phyloP scores from a whole-genome alignment of 2,888 invertebrate species.

The Spisula solida region DNA sequence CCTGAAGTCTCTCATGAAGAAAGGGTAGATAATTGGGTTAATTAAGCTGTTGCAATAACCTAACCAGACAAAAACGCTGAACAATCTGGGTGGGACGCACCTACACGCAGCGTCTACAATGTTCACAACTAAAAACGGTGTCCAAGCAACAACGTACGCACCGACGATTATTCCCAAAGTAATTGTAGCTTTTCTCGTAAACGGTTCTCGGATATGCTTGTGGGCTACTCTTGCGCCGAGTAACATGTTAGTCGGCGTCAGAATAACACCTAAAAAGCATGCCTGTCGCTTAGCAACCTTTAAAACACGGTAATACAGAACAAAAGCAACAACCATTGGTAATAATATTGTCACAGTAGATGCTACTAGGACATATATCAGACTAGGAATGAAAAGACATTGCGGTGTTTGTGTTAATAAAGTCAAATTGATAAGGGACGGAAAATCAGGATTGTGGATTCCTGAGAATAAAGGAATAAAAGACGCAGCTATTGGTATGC shows the following conservation, averaged over 20 bases:
- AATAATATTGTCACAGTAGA: slow-evolving; percentile 80
- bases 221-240: slow-evolving; percentile 78
- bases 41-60: slow-evolving; percentile 82
- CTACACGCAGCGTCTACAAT: slow-evolving; percentile 77
- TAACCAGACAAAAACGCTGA: slow-evolving; percentile 81
- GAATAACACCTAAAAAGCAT: slow-evolving; percentile 78
- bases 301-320: slow-evolving; percentile 81
- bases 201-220: slow-evolving; percentile 81
- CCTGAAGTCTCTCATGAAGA: slow-evolving; percentile 83
- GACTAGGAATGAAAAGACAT: slow-evolving; percentile 81
- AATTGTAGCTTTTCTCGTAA: slow-evolving; percentile 82
- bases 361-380: slow-evolving; percentile 78
- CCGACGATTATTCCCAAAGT: slow-evolving; percentile 83
- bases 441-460: slow-evolving; percentile 78
- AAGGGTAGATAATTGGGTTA: slow-evolving; percentile 83
- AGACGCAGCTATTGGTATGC: slow-evolving; percentile 79
- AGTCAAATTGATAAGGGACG: slow-evolving; percentile 80
- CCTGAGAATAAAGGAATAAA: slow-evolving; percentile 83
- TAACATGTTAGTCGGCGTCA: slow-evolving; percentile 79
- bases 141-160: slow-evolving; percentile 83
- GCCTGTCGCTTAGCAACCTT: slow-evolving; percentile 83
- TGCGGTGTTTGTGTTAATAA: slow-evolving; percentile 74
- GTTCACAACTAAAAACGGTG: slow-evolving; percentile 81
- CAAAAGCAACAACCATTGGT: slow-evolving; percentile 81
- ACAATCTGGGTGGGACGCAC: slow-evolving; percentile 78